Base-by-base conservation (phyloP, 2,797 vertebrate species). In the Tragelaphus eurycerus region DNA sequence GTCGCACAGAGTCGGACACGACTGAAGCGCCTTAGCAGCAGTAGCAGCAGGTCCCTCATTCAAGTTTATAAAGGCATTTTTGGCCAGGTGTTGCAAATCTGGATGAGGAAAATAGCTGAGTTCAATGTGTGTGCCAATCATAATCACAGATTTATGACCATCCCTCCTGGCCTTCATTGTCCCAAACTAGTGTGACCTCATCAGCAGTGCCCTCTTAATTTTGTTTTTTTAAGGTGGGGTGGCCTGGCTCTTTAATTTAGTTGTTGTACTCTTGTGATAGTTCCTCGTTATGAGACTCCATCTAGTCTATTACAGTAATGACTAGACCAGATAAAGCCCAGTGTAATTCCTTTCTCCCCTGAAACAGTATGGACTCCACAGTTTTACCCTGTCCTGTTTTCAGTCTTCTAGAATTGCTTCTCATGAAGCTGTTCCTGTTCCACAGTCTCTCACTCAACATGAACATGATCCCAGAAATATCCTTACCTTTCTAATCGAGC, bases 21-120 rank as follows among this genome's bases (percentile, higher is more conserved):
- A n/a, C n/a, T n/a, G n/a, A n/a, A n/a, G n/a, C n/a, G n/a, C n/a
- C n/a, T n/a, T n/a, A n/a, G n/a, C n/a, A n/a, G n/a, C n/a, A n/a
- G n/a, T n/a, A n/a, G n/a, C n/a, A n/a, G n/a, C n/a, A n/a, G 21
- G 46, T 11, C 48, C 38, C 64, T 89, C 85, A 57, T 90, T 93
- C 17, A 90, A 84, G 31, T 54, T 62, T 84, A n/a, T 88, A 89
- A 97, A 84, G 60, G 12, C 27, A 55, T 71, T 34, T 48, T 83
- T 93, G 38, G 86, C 46, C 93, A 91, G 52, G 14, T 60, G 74
- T 91, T 94, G 94, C 88, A 83, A 57, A 55, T 92, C 76, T 74
- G 27, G 46, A 52, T 95, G 81, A 94, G 25, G 29, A 71, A 67
- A 64, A 93, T 71, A 81, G 74, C 85, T 89, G 16, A 21, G 31